Conservation (phyloP, 2,888 invertebrate genomes). For the Dysmachus trigonus region DNA sequence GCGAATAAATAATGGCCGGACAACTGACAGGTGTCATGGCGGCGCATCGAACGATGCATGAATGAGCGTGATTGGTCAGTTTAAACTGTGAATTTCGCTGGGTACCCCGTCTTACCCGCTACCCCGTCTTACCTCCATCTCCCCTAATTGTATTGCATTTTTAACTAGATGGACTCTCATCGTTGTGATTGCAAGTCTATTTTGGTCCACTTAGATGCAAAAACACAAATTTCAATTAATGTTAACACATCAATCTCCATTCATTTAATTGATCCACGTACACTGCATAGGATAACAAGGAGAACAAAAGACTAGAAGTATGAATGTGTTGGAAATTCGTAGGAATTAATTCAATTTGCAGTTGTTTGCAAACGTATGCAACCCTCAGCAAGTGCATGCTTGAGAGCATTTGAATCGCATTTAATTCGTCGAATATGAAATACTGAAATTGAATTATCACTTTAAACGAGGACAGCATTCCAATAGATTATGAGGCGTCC, state of each 20-base stretch:
- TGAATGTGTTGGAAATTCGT: background rate
- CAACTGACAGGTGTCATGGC: too few relatives aligned
- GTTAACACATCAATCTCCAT: background rate
- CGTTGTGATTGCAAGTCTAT: background rate
- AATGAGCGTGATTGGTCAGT: too few relatives aligned
- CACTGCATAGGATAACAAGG: background rate
- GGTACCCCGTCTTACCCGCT: too few relatives aligned
- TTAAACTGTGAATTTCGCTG: too few relatives aligned
- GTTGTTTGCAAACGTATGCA: background rate
- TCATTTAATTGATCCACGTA: background rate
- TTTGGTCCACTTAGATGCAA: background rate
- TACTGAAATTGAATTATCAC: background rate
- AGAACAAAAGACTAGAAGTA: too few relatives aligned
- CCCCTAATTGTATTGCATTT: background rate
- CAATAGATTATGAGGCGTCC: background rate
- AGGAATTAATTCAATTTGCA: background rate
- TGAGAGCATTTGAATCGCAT: background rate
- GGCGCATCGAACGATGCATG: too few relatives aligned
- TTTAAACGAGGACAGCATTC: background rate
- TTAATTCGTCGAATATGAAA: background rate
- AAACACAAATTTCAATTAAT: slow-evolving; percentile 4
- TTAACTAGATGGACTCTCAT: background rate
- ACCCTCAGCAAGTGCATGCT: background rate
- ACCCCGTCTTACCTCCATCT: too few relatives aligned
- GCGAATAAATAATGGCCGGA: too few relatives aligned